Conservation (phyloP, 2,888 invertebrate genomes). For the Matsumyia berberina region DNA sequence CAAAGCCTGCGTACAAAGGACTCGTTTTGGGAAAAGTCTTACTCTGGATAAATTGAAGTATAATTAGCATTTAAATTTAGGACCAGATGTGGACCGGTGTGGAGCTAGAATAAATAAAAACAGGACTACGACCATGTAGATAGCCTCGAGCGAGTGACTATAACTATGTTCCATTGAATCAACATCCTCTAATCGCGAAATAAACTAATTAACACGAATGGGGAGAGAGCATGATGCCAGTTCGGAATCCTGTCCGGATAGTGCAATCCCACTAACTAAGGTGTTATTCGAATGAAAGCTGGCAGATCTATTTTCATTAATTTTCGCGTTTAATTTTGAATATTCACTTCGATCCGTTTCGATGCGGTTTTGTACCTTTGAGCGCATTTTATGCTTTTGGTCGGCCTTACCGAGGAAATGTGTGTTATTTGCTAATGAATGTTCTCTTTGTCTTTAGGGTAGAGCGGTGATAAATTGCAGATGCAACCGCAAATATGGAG, state of each 20-base stretch:
- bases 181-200: conserved; percentile 4
- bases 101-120: not conserved
- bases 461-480: not conserved
- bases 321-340: conserved; percentile 35
- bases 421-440: not conserved
- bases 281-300: conserved; percentile 12
- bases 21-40: not conserved
- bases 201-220: conserved; percentile 8
- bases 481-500: conserved; percentile 5
- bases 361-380: conserved; percentile 10
- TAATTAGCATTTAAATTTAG: conserved; percentile 33
- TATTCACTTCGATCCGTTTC: conserved; percentile 14
- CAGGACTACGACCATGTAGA: not conserved
- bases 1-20: not conserved
- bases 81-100: not conserved
- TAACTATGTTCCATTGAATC: not conserved
- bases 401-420: not conserved
- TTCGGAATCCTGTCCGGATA: not conserved
- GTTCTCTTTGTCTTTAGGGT: not conserved
- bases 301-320: conserved; percentile 14
- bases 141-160: not conserved
- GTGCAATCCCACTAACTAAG: not conserved
- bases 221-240: not conserved
- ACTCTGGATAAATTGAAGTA: conserved; percentile 28
- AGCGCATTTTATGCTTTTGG: not conserved